Evolutionary conservation across 2,888 invertebrate species (phyloP).

Genomic region (Frankliniella intonsa): DNA sequence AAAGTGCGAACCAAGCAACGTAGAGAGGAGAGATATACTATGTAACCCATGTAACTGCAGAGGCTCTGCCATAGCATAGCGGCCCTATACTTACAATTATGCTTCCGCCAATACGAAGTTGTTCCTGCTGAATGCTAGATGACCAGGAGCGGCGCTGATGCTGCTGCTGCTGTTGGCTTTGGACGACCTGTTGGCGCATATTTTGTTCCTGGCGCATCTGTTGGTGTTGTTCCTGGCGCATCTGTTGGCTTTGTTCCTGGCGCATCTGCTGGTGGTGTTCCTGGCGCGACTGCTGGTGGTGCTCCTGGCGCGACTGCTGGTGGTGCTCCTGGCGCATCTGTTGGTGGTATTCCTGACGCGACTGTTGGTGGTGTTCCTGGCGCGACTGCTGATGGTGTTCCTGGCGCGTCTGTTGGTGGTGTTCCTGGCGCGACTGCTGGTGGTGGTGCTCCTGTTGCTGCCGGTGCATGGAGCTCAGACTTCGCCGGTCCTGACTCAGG

Average conservation of each 20-base stretch:
- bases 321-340: neutral
- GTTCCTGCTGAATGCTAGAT: constrained; percentile 7
- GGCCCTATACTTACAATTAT: constrained; percentile 38
- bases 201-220: constrained; percentile 49
- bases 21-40: no score
- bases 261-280: constrained; percentile 45
- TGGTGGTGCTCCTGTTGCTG: constrained; percentile 46
- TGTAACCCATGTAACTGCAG: no score
- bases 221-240: constrained; percentile 64
- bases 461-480: constrained; percentile 73
- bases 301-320: neutral
- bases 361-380: constrained; percentile 27
- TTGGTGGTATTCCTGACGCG: constrained; percentile 54
- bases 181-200: constrained; percentile 54
- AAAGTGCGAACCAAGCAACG: no score
- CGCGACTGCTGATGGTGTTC: neutral
- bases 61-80: no score
- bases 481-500: constrained; percentile 66
- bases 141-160: constrained; percentile 5
- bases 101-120: neutral
- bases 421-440: constrained; percentile 33
- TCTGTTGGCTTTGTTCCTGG: constrained; percentile 49
- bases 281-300: constrained; percentile 57
- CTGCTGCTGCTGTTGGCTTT: constrained; percentile 52
- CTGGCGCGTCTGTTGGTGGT: constrained; percentile 30